These are phyloP conservation scores for Oxygymnocypris stewartii DNA, from an alignment of 2,113 vertebrate species.

Conservation along the genomic window DNA sequence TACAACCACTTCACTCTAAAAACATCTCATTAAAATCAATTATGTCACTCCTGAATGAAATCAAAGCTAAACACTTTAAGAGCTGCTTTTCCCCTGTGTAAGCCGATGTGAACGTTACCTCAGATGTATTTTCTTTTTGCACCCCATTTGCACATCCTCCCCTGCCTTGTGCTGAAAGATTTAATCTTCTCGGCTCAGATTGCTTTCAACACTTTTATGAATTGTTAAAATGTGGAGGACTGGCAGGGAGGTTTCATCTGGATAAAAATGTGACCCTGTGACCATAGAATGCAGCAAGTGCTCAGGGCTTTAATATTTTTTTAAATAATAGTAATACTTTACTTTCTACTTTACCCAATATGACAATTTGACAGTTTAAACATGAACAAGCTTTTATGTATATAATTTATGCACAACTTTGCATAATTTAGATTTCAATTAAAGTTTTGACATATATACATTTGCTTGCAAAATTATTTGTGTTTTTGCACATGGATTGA, in stretches of 20 bases:
- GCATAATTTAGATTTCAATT: slow-evolving; percentile 1
- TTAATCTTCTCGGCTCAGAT: slow-evolving; percentile 79
- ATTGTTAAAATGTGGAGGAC: slow-evolving; percentile 80
- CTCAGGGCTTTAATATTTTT: neutral
- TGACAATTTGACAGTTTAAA: neutral
- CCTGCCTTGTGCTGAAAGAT: slow-evolving; percentile 73
- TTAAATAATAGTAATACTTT: neutral
- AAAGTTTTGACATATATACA: neutral
- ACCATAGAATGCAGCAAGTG: neutral
- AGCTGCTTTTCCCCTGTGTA: slow-evolving; percentile 73
- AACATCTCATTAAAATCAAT: slow-evolving; percentile 81
- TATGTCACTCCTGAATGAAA: slow-evolving; percentile 83
- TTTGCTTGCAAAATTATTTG: neutral
- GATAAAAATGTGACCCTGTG: neutral
- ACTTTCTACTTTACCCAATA: neutral
- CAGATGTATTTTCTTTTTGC: slow-evolving; percentile 74
- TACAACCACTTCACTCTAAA: slow-evolving; percentile 74
- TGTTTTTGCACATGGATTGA: neutral
- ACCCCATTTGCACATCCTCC: slow-evolving; percentile 76
- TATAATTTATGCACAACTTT: neutral
- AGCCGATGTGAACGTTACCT: slow-evolving; percentile 83
- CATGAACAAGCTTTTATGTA: neutral
- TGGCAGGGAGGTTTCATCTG: slow-evolving; percentile 44
- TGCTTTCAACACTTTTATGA: slow-evolving; percentile 89
- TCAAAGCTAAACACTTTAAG: slow-evolving; percentile 83